These are phyloP conservation scores for Lasioglossum malachurum DNA, from an alignment of 2,888 invertebrate species.

Conservation along the genomic window DNA sequence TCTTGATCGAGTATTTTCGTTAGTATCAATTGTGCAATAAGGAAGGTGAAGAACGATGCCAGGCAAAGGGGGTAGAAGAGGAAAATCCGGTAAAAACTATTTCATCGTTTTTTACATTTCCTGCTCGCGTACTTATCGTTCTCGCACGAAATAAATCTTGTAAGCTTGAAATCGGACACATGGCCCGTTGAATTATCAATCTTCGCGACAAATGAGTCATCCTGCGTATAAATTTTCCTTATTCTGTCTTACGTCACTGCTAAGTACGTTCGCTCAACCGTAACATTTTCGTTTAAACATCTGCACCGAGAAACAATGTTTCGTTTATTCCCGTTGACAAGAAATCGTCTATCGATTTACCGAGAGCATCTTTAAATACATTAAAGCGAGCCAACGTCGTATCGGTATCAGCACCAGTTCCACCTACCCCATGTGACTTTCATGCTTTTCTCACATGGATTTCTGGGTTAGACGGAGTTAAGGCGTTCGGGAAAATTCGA, in stretches of 20 bases:
- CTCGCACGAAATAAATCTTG: neutral
- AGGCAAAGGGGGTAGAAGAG: conserved; percentile 90
- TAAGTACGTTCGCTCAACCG: neutral
- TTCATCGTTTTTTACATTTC: conserved; percentile 7
- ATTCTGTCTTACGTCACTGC: conserved; percentile 60
- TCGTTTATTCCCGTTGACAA: neutral
- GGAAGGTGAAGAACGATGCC: conserved; percentile 88
- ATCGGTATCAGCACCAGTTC: conserved; percentile 11
- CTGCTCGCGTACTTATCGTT: neutral
- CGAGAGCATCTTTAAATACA: conserved; percentile 7
- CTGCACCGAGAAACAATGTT: too few relatives aligned
- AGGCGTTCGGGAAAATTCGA: conserved; percentile 12
- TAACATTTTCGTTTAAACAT: neutral
- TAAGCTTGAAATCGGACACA: conserved; percentile 20
- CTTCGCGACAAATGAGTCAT: conserved; percentile 64
- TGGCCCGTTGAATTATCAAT: conserved; percentile 60
- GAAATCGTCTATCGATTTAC: conserved; percentile 27
- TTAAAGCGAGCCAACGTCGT: neutral
- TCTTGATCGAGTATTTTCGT: conserved; percentile 91
- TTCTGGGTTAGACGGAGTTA: conserved; percentile 7
- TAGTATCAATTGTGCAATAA: conserved; percentile 87
- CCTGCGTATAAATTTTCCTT: conserved; percentile 54
- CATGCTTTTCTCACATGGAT: conserved; percentile 73
- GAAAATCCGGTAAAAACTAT: conserved; percentile 88
- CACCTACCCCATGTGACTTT: conserved; percentile 74